Evolutionary conservation across 2,113 vertebrate genomes (phyloP).

Genomic region (Zapornia atra): DNA sequence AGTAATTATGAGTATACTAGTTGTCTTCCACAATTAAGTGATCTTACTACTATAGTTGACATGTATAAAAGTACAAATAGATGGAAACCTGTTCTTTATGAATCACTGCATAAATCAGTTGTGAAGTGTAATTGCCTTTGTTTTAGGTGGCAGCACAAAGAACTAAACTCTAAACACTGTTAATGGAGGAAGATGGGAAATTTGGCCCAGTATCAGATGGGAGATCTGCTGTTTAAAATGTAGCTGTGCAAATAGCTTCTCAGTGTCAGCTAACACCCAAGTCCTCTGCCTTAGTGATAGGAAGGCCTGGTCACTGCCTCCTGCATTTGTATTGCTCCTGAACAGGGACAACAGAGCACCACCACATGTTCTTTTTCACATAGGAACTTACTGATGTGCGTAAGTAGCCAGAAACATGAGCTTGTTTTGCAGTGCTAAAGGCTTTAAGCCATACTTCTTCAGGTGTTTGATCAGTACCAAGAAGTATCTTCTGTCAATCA

Average conservation of each 20-base stretch:
- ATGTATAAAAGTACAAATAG: neutral
- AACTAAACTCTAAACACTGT: neutral
- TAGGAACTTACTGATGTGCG: neutral
- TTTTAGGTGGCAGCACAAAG: neutral
- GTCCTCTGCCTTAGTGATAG: neutral
- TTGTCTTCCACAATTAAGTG: neutral
- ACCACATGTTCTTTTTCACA: neutral
- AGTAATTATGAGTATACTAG: neutral
- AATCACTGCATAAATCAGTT: neutral
- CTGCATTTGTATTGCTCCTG: neutral
- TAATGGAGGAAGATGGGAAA: neutral
- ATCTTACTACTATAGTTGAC: neutral
- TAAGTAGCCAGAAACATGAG: neutral
- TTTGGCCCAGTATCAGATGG: neutral
- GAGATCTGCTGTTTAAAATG: neutral
- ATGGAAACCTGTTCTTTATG: neutral
- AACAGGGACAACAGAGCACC: neutral
- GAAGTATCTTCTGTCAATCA: neutral
- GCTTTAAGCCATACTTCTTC: neutral
- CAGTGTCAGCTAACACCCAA: neutral
- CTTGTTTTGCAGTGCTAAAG: neutral
- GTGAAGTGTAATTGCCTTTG: neutral
- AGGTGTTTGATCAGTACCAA: neutral
- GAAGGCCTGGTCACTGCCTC: neutral
- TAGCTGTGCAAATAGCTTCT: neutral